Conservation (phyloP, 2,797 vertebrate genomes). For the Chaetodon trifasciatus region DNA sequence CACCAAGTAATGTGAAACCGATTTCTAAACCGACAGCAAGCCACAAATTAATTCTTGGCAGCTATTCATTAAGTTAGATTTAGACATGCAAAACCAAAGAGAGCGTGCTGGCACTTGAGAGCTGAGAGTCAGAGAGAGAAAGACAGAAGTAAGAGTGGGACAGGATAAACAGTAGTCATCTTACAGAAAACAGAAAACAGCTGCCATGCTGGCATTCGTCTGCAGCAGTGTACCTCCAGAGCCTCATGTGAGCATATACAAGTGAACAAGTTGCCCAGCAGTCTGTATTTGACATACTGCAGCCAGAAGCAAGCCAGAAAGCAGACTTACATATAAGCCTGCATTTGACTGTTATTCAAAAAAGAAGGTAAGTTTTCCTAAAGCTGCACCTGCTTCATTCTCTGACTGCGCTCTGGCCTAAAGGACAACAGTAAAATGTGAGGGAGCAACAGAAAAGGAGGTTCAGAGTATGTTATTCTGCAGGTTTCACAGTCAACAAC, state of each 20-base stretch:
- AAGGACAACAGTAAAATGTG: not conserved
- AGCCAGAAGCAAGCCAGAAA: not conserved
- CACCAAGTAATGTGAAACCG: conserved; percentile 4
- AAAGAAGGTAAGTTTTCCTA: not conserved
- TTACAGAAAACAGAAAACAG: not conserved
- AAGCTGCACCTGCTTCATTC: not conserved
- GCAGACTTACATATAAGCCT: not conserved
- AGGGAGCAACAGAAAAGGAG: not conserved
- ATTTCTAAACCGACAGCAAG: conserved; percentile 34
- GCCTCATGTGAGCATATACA: not conserved
- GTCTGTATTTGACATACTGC: not conserved
- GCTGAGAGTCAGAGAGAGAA: not conserved
- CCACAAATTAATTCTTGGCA: conserved; percentile 47
- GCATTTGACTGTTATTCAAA: not conserved
- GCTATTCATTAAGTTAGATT: conserved; percentile 19
- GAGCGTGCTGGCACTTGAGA: conserved; percentile 39
- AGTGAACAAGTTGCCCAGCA: not conserved
- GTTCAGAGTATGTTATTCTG: conserved; percentile 1
- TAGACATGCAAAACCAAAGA: not conserved
- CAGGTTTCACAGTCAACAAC: conserved; percentile 32
- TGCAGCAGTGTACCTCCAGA: not conserved
- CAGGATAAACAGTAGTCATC: not conserved
- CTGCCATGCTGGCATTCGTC: not conserved
- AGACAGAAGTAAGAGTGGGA: no score
- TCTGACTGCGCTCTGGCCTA: not conserved